A percentile compares a stretch with the other conserved stretches of the same genome.
Evolutionary conservation across 2,888 invertebrate genomes (phyloP).

Genomic region (Diarsia dahlii): DNA sequence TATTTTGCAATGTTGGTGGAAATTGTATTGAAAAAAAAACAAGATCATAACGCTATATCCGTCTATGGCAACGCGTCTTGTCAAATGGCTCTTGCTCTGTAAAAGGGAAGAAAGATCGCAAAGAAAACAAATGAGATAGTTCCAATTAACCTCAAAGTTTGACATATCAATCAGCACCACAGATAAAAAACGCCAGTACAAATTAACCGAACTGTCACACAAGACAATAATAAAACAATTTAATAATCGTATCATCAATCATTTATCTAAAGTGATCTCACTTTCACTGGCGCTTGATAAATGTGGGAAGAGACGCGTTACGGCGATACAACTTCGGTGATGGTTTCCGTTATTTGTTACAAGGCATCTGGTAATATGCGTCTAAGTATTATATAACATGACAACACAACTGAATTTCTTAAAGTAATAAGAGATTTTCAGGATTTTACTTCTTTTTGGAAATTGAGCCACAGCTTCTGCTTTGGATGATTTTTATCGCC

Average conservation of each 20-base stretch:
- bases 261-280: slow-evolving; percentile 52
- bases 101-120: slow-evolving; percentile 1
- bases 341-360: slow-evolving; percentile 57
- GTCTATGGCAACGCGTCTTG: background rate
- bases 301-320: slow-evolving; percentile 51
- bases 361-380: slow-evolving; percentile 20
- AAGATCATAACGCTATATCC: background rate
- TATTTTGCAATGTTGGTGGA: no score
- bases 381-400: slow-evolving; percentile 6
- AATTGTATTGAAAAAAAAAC: background rate
- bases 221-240: slow-evolving; percentile 57
- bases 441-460: background rate
- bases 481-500: no score
- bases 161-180: slow-evolving; percentile 40
- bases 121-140: slow-evolving; percentile 10
- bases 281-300: slow-evolving; percentile 60
- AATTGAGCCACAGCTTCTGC: background rate
- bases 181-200: slow-evolving; percentile 45
- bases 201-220: slow-evolving; percentile 51
- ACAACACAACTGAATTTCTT: background rate
- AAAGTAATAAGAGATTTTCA: background rate
- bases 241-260: slow-evolving; percentile 61
- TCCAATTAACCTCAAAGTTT: slow-evolving; percentile 31
- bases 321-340: slow-evolving; percentile 32
- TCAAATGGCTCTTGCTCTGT: background rate